Percentiles rank a stretch among this genome's conserved stretches.
Evolutionary conservation across 2,113 vertebrate genomes (phyloP).

Genomic region (Microcebus murinus): DNA sequence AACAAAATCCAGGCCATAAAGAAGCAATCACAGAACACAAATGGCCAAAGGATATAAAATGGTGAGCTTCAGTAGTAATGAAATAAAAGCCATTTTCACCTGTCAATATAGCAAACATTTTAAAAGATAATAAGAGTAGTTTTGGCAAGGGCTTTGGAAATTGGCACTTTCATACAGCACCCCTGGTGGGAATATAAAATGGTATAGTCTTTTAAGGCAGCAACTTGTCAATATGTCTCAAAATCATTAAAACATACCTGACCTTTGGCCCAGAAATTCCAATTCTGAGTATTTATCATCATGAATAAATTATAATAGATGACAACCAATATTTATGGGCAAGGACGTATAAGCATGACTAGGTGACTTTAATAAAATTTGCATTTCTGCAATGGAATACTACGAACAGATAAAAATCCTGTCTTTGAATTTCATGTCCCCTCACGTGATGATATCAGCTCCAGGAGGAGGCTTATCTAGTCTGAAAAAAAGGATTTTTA

Average conservation of each 20-base stretch:
- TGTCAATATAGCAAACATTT: conserved; percentile 39
- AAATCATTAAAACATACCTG: background rate
- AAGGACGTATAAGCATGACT: background rate
- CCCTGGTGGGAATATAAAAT: conserved; percentile 6
- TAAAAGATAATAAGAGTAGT: conserved; percentile 18
- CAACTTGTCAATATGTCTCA: background rate
- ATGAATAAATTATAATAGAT: background rate
- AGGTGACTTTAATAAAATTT: conserved; percentile 21
- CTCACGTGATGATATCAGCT: background rate
- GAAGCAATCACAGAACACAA: background rate
- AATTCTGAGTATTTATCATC: background rate
- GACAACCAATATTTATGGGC: conserved; percentile 11
- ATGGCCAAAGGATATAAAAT: conserved; percentile 47
- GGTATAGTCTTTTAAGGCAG: background rate
- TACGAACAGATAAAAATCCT: conserved; percentile 5
- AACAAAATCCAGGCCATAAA: conserved; percentile 51
- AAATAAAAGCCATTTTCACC: conserved; percentile 6
- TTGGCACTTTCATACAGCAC: background rate
- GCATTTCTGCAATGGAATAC: background rate
- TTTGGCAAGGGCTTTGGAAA: background rate
- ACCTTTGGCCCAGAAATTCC: conserved; percentile 5
- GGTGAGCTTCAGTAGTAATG: background rate
- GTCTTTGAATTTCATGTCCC: background rate
- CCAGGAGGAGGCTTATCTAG: background rate
- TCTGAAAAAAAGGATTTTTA: background rate